phyloP scores from a whole-genome alignment of 2,113 vertebrate genomes.

The Galbula dea region DNA sequence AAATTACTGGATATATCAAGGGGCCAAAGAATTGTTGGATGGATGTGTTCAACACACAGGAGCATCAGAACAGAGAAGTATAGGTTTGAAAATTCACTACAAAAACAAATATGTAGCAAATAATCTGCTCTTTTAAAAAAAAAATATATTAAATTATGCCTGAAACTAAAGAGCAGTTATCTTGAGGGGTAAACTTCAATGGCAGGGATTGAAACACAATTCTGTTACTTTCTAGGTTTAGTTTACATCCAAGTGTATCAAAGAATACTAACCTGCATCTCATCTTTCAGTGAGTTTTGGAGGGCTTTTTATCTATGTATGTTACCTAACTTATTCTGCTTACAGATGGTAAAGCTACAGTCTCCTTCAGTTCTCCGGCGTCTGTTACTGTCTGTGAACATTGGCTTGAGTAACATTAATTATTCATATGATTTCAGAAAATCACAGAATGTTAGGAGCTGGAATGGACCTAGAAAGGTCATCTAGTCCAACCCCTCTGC shows the following conservation, averaged over 20 bases:
- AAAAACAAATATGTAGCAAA: not conserved
- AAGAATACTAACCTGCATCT: not conserved
- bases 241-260: not conserved
- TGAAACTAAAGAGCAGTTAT: not conserved
- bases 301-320: fast-evolving
- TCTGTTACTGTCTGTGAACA: not conserved
- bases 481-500: no score
- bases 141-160: not conserved
- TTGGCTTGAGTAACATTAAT: not conserved
- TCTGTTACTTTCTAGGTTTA: not conserved
- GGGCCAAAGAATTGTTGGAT: not conserved
- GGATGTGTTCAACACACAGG: not conserved
- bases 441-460: no score
- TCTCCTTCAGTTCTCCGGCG: not conserved
- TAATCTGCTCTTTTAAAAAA: no score
- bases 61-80: not conserved
- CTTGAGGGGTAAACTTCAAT: not conserved
- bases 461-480: no score
- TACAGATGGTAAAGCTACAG: not conserved
- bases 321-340: not conserved
- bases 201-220: not conserved
- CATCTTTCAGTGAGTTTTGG: not conserved
- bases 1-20: not conserved
- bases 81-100: not conserved
- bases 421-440: not conserved